Percentiles rank a stretch among this genome's conserved stretches.
Evolutionary conservation across 1,140 invertebrate genomes (phyloP).

Genomic region (Musca domestica): DNA sequence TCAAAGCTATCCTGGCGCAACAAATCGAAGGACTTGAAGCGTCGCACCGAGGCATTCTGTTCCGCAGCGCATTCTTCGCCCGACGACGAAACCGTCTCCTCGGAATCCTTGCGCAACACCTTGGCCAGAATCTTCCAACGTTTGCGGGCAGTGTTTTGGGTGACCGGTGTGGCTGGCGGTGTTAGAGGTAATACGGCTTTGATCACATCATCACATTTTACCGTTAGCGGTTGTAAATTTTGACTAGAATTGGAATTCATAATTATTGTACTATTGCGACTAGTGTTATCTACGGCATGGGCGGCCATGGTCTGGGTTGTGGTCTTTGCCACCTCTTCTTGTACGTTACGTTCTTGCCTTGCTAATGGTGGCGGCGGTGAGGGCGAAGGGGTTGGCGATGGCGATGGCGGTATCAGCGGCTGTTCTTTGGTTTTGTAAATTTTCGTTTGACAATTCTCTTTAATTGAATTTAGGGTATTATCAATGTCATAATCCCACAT

Average conservation of each 20-base stretch:
- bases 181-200: constrained; percentile 44
- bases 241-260: constrained; percentile 8
- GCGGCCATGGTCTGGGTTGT: too few species aligned
- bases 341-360: not conserved
- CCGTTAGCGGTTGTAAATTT: constrained; percentile 14
- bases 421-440: constrained; percentile 33
- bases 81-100: constrained; percentile 45
- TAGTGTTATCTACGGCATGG: not conserved
- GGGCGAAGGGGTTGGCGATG: not conserved
- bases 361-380: not conserved
- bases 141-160: constrained; percentile 58
- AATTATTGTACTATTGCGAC: not conserved
- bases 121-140: constrained; percentile 70
- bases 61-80: constrained; percentile 45
- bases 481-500: constrained; percentile 52
- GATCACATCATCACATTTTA: constrained; percentile 30
- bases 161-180: constrained; percentile 44
- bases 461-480: constrained; percentile 50
- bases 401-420: constrained; percentile 26
- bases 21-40: constrained; percentile 51
- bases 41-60: constrained; percentile 46
- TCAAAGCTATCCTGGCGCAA: constrained; percentile 49
- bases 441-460: constrained; percentile 32
- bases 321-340: not conserved
- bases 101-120: constrained; percentile 59